Conservation (phyloP, 2,797 vertebrate species). For the Pipistrellus kuhlii region DNA sequence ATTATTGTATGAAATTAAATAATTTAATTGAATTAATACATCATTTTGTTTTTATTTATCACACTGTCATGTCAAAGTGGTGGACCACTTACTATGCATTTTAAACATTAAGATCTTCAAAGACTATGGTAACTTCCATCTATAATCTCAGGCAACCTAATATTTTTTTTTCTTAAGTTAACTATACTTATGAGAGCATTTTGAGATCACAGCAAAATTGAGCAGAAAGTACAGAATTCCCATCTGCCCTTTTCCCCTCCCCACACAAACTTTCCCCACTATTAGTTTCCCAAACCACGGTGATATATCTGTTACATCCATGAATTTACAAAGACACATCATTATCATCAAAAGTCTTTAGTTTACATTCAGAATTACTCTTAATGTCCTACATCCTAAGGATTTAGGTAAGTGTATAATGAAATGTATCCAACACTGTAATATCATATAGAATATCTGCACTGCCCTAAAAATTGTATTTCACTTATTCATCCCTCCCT, state of each 20-base stretch:
- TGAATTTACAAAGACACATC: neutral
- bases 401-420: neutral
- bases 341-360: neutral
- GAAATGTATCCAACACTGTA: neutral
- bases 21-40: neutral
- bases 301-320: neutral
- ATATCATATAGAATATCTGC: neutral
- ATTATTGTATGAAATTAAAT: conserved; percentile 30
- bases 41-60: neutral
- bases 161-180: neutral
- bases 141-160: neutral
- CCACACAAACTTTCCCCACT: fast-evolving
- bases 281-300: neutral
- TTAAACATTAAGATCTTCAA: neutral
- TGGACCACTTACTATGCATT: neutral
- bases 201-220: neutral
- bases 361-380: neutral
- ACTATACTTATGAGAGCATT: neutral
- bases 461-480: neutral
- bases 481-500: neutral
- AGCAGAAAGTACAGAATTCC: neutral
- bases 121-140: neutral
- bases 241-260: fast-evolving
- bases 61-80: neutral
- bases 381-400: neutral